Evolutionary conservation across 2,113 vertebrate species (phyloP).

Genomic region (Uropsilus gracilis): DNA sequence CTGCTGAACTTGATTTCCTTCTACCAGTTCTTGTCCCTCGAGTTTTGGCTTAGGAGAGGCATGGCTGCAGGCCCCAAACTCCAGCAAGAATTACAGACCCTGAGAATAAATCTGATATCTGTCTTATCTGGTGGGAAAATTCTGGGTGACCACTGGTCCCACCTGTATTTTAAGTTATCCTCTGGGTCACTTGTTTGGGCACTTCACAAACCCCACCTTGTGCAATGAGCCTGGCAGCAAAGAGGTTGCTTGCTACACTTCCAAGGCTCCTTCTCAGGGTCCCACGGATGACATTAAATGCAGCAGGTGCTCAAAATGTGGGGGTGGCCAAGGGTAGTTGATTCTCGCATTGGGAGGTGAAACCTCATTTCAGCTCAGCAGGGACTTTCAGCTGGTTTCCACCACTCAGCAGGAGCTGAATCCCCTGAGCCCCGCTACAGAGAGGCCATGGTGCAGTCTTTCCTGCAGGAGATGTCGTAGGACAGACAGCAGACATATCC

Average conservation of each 20-base stretch:
- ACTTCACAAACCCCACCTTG: not conserved
- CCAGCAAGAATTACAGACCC: too few relatives aligned
- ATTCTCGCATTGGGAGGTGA: not conserved
- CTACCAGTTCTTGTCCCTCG: too few relatives aligned
- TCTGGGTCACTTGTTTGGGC: not conserved
- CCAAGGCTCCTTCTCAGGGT: not conserved
- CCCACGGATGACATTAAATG: not conserved
- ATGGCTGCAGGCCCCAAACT: too few relatives aligned
- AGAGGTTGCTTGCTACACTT: not conserved
- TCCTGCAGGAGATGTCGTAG: not conserved
- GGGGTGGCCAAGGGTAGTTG: not conserved
- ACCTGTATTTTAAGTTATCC: fast-evolving
- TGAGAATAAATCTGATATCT: not conserved
- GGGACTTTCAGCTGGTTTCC: too few relatives aligned
- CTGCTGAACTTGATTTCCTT: too few relatives aligned
- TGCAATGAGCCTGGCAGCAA: not conserved
- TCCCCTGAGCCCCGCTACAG: not conserved
- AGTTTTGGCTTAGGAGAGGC: too few relatives aligned
- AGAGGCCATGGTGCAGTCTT: fast-evolving
- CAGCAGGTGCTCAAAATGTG: fast-evolving
- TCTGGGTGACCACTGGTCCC: not conserved
- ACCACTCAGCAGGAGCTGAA: not conserved
- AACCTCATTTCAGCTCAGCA: not conserved
- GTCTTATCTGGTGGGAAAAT: not conserved
- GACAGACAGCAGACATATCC: not conserved